Evolutionary conservation across 1,140 invertebrate genomes (phyloP), one percentile per base, ranked within the genome.

Genomic region (Drosophila subpulchrella): DNA sequence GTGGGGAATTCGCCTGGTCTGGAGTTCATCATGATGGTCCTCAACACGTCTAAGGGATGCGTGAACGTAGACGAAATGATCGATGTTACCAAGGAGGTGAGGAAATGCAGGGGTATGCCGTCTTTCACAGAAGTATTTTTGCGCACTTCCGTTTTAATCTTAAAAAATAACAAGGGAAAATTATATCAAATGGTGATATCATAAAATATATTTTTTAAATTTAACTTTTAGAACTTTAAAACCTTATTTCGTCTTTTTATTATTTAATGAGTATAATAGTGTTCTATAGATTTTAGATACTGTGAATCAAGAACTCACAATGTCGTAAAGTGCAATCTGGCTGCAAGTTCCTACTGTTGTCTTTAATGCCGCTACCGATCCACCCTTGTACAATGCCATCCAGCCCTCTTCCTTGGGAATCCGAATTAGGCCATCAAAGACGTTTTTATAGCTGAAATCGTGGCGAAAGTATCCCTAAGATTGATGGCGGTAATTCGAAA

Each of bases 271-370:
- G 7, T 7, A 32, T 32, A 7, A 7, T 32, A 32, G 6, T 32
- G 27, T 0, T 30, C 27, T 30, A 6, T 30, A 30, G 27, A 32
- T 6, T 32, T 32, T 32, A 7, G 8, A 13, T 20, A 11, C 4
- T 6, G 5, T 4, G 10, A 20, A 6, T 46, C 4, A 11, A 0
- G 5, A 48, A 67, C 24, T 67, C 7, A 85, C 81, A 93, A 98
- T 96, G 92, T 99, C 99, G 92, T 99, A 99, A 92, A 98, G 96
- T 15, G 95, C 96, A 39, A 98, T 93, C 91, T 99, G 98, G 12
- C 98, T 98, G 66, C 99, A 96, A 7, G 98, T 99, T 95, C 99
- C 98, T 12, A 99, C 93, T 2, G 96, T 94, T 38, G 98, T 98
- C 85, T 99, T 94, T n/a, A 94, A 94, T 12, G 97, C 97, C 0